Evolutionary conservation across 2,113 vertebrate genomes (phyloP), one percentile per base, ranked within the genome.

Genomic region (Apodemus speciosus): DNA sequence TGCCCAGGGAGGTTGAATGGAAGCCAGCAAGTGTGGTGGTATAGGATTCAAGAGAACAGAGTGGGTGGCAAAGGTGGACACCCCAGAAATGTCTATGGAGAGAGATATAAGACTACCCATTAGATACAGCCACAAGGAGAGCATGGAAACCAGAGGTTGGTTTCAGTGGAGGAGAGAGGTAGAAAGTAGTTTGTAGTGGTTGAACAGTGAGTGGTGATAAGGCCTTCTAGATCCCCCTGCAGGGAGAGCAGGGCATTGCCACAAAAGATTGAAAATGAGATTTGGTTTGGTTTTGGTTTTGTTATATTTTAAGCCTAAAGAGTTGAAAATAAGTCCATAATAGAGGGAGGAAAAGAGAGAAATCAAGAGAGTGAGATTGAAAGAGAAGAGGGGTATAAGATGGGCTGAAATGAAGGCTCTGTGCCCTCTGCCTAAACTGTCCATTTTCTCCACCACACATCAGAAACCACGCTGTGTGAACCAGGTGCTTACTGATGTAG

Each of bases 301-400:
- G 35, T 92, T 81, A 8, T 72, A 40, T 89, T 80, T 89, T 58
- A 80, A 94, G 27, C 35, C n/a, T 81, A 40, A 53, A 86, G 40
- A 84, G 27, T 79, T 92, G 79, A 68, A 3, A 13, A 10, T n/a
- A 43, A 83, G 38, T 89, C 38, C 62, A 58, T 93, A 69, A 32
- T 72, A 66, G 15, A 15, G 23, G 56, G 13, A 13, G 20, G 32
- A 71, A 30, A 90, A 18, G 77, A 16, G 51, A 40, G 6, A 32
- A 32, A 32, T 81, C 53, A 25, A 20, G 20, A 85, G 27, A 73
- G 79, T 64, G 4, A 85, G 92, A 73, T 71, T 53, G 23, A 53
- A 68, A 85, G 81, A n/a, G 73, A 72, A 84, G 77, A 72, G 40
- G 4, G 21, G 40, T 40, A 21, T 23, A 51, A 60, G n/a, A 13